Evolutionary conservation across 2,888 invertebrate genomes (phyloP), one percentile per base, ranked within the genome.

Genomic region (Neoscelio sp.): DNA sequence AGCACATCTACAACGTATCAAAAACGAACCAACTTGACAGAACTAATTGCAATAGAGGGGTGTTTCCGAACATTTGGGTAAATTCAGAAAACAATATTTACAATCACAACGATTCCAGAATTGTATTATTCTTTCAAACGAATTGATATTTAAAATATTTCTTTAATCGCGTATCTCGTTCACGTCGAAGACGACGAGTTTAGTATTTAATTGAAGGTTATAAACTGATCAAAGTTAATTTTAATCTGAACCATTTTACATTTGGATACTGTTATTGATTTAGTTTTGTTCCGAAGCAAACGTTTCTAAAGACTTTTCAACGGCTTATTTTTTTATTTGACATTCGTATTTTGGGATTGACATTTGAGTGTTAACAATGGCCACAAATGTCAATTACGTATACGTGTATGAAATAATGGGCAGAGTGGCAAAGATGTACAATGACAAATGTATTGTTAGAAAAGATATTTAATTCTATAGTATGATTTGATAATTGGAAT

Each of bases 1-100:
- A n/a, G n/a, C 50, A 50, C 48, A 18, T 48, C 17, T 50, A 30
- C 50, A 48, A 28, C 48, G 56, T 40, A 23, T 10, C n/a, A 13
- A 18, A 28, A 48, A 28, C 48, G 56, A 56, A 23, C 17, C n/a
- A 13, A 18, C 42, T 58, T 58, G 58, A 58, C 58, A 58, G 58
- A 58, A 58, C 33, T 13, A 20, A 60, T 46, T 46, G 12, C 12
- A 12, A 46, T 62, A 35, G 18, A 33, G 46, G 62, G 62, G 62
- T 62, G 62, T 62, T 48, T 62, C 62, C 35, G 20, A 26, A 35
- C 26, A 62, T 38, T 62, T 38, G 28, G 58, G 42, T 58, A 58
- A 40, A 35, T 13, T 1, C 2, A 50, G 2, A 50, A 15, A 6
- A 17, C 12, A 13, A 17, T 13, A 50, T 30, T 33, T 1, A 26